phyloP scores from a whole-genome alignment of 2,113 vertebrate species.

The Menura novaehollandiae region DNA sequence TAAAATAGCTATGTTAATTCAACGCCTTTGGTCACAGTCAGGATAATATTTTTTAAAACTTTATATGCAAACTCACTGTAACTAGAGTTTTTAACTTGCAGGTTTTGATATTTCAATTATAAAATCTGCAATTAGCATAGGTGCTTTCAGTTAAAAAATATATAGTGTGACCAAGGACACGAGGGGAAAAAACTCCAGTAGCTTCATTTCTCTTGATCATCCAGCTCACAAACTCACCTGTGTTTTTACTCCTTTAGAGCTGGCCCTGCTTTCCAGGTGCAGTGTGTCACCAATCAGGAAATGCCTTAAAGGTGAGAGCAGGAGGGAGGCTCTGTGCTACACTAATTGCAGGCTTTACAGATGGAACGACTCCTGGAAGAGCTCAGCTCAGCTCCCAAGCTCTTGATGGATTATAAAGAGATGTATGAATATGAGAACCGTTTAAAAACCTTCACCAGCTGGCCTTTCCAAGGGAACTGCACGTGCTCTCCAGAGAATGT shows the following conservation, averaged over 20 bases:
- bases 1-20: background rate
- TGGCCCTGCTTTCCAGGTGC: background rate
- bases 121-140: background rate
- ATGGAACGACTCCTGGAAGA: slow-evolving; percentile 12
- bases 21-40: background rate
- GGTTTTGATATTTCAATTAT: background rate
- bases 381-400: background rate
- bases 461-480: slow-evolving; percentile 81
- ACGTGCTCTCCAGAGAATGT: slow-evolving; percentile 79
- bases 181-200: background rate
- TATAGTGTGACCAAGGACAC: rapidly evolving
- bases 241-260: background rate
- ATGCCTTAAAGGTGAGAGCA: background rate
- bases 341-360: rapidly evolving
- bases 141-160: background rate
- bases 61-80: background rate
- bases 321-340: rapidly evolving
- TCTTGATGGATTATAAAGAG: slow-evolving; percentile 47
- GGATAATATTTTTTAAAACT: background rate
- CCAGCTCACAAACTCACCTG: background rate
- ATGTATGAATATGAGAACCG: slow-evolving; percentile 78
- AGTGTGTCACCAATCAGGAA: background rate
- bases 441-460: slow-evolving; percentile 73
- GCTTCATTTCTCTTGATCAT: background rate
- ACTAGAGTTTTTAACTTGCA: background rate